Evolutionary conservation across 2,888 invertebrate species (phyloP), one percentile per base, ranked within the genome.

Genomic region (Calameuta filiformis): DNA sequence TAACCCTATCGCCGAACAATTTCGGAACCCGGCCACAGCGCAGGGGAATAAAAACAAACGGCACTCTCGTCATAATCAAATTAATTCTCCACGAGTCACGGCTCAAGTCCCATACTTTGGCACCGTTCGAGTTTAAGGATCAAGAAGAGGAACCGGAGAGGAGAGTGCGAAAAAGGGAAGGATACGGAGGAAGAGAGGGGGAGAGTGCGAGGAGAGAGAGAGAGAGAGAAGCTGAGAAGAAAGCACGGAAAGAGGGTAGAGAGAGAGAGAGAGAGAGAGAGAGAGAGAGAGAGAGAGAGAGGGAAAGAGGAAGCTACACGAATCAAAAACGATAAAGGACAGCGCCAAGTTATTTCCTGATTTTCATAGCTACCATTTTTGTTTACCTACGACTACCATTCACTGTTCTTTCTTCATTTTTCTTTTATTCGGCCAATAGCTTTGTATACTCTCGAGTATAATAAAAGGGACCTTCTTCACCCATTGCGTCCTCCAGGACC

Each of bases 271-370:
- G 75, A n/a, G 33, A 37, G 33, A 69, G 56, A 37, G 69, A 76
- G 75, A 75, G 75, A 73, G 79, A 69, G 34, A 80, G 79, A 69
- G 75, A 40, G 37, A 12, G 31, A 33, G 23, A 11, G 11, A 30
- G 34, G 30, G 76, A 75, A 1, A 71, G 73, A 56, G 35, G 23
- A 6, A 56, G 23, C 23, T 56, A 56, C 35, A 35, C 15, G 15
- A 34, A 73, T 73, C 2, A 35, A 56, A 56, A 56, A 33, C 35
- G 69, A 74, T 69, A 35, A 40, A 76, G 68, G 35, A n/a, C 35
- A 56, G 56, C 23, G 56, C 23, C 23, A 56, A 56, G 9, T 56
- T 23, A 56, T 23, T 56, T 23, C 56, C 23, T 56, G 56, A 56
- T 56, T 56, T 56, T 56, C 56, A 9, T 56, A 56, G 56, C 56